Evolutionary conservation across 2,888 invertebrate genomes (phyloP).

Genomic region (Stegophylla sp.): DNA sequence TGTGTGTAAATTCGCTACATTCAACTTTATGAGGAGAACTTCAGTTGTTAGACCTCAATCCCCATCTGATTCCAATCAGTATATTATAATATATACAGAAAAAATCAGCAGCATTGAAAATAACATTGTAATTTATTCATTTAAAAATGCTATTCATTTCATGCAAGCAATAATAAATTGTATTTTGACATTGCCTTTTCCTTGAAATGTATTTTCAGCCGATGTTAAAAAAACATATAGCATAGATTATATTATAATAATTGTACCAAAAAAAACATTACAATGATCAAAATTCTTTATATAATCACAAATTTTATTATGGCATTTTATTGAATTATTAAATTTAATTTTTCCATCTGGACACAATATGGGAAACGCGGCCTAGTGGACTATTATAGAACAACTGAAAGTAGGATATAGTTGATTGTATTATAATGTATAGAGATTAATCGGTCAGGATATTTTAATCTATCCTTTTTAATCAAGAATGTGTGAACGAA

Average conservation of each 20-base stretch:
- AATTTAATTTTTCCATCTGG: not conserved
- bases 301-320: too few relatives aligned
- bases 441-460: not conserved
- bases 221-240: not conserved
- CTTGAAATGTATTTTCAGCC: not conserved
- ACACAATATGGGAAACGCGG: too few relatives aligned
- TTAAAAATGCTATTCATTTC: constrained; percentile 1
- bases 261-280: not conserved
- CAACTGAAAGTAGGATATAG: too few relatives aligned
- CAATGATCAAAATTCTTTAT: constrained; percentile 4
- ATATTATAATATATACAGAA: not conserved
- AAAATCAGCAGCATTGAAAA: not conserved
- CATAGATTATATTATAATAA: not conserved
- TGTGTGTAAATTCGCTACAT: not conserved
- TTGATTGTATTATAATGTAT: too few relatives aligned
- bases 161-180: not conserved
- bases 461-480: too few relatives aligned
- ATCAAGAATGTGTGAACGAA: too few relatives aligned
- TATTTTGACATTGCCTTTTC: too few relatives aligned
- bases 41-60: not conserved
- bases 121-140: constrained; percentile 26
- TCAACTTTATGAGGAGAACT: not conserved
- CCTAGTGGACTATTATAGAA: too few relatives aligned
- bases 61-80: not conserved
- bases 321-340: too few relatives aligned